phyloP scores from a whole-genome alignment of 2,888 invertebrate species.

The Melinopterus prodromus region DNA sequence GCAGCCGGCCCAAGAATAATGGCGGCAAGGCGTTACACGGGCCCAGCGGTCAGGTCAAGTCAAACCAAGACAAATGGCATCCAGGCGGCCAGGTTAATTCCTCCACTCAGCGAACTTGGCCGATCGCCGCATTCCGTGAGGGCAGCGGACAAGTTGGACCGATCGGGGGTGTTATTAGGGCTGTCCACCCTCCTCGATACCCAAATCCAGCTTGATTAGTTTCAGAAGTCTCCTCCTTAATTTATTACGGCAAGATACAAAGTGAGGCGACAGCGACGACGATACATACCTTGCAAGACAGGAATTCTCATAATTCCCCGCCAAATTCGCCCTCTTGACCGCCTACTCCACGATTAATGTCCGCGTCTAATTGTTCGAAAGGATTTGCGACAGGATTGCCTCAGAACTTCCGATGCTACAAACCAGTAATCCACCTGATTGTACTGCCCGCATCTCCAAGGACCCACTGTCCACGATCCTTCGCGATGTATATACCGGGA shows the following conservation, averaged over 20 bases:
- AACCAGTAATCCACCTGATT: background rate
- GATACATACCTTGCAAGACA: constrained; percentile 16
- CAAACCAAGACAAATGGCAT: constrained; percentile 62
- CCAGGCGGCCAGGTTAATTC: constrained; percentile 60
- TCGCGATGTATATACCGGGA: background rate
- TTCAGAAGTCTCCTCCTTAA: constrained; percentile 39
- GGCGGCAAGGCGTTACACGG: constrained; percentile 46
- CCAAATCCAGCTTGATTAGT: constrained; percentile 45
- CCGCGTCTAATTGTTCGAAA: background rate
- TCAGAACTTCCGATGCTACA: background rate
- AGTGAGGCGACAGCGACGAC: constrained; percentile 31
- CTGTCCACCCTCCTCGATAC: constrained; percentile 44
- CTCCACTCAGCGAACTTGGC: constrained; percentile 58
- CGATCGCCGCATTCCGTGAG: constrained; percentile 57
- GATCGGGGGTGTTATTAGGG: constrained; percentile 43
- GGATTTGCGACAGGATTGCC: background rate
- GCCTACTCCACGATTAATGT: background rate
- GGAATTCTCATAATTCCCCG: constrained; percentile 4
- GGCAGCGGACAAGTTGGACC: constrained; percentile 42
- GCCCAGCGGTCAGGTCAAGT: constrained; percentile 51
- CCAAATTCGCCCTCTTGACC: background rate
- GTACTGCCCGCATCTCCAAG: background rate
- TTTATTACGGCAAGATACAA: constrained; percentile 35
- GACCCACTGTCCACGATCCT: background rate
- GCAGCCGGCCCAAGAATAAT: constrained; percentile 58